Conservation (phyloP, 1,140 invertebrate genomes). For the Gryon sp. region DNA sequence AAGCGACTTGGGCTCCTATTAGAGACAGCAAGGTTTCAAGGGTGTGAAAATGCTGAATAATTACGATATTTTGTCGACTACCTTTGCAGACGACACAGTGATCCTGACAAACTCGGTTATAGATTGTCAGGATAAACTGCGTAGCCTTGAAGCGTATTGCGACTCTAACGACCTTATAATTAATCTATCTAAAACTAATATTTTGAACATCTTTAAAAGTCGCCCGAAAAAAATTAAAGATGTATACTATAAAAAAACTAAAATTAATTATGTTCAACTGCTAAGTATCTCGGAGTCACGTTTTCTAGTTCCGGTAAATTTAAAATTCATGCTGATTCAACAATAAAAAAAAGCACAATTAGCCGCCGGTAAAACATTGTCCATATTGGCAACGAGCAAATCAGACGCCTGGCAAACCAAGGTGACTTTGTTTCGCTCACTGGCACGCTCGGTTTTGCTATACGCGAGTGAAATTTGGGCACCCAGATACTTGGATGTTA, state of each 20-base stretch:
- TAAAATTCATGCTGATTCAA: background rate
- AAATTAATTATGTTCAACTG: background rate
- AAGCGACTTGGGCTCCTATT: background rate
- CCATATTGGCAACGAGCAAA: background rate
- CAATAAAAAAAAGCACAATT: background rate
- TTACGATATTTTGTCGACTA: background rate
- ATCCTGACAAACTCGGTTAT: conserved; percentile 1
- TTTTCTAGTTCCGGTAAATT: conserved; percentile 13
- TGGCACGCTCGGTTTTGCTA: background rate
- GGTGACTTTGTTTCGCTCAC: background rate
- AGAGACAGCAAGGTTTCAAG: background rate
- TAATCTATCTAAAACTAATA: background rate
- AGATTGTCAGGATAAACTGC: conserved; percentile 8
- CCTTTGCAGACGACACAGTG: conserved; percentile 11
- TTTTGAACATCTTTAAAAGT: background rate
- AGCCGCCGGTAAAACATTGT: background rate
- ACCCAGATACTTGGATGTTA: background rate
- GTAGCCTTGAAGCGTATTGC: background rate
- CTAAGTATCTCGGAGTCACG: conserved; percentile 4
- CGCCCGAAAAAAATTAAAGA: background rate
- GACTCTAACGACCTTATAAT: background rate
- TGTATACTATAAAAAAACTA: background rate
- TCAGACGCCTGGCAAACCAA: background rate
- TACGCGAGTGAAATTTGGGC: conserved; percentile 1
- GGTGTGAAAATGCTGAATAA: background rate